Evolutionary conservation across 2,888 invertebrate genomes (phyloP).

Genomic region (Hyalella azteca): DNA sequence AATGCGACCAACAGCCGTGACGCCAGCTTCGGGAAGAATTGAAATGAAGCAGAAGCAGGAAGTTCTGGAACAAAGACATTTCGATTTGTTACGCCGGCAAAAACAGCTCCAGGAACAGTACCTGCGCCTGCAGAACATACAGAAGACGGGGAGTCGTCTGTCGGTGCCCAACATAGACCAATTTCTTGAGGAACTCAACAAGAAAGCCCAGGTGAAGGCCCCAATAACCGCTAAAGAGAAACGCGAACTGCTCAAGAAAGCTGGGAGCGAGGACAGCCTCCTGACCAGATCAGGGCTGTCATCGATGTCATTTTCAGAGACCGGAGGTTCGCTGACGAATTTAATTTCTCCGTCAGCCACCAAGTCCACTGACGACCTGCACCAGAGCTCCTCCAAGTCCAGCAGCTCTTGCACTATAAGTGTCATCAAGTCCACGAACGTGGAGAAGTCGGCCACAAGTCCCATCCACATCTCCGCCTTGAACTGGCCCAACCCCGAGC

Average conservation of each 20-base stretch:
- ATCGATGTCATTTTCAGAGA: slow-evolving; percentile 38
- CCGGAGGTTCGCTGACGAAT: slow-evolving; percentile 42
- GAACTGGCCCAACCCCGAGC: slow-evolving; percentile 20
- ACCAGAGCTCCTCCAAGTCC: not conserved
- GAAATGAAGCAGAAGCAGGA: slow-evolving; percentile 60
- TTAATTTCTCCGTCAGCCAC: slow-evolving; percentile 39
- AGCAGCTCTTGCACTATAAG: not conserved
- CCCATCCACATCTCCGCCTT: not conserved
- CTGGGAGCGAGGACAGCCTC: slow-evolving; percentile 56
- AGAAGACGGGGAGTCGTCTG: slow-evolving; percentile 62
- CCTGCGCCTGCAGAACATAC: slow-evolving; percentile 84
- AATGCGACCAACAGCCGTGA: not conserved
- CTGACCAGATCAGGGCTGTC: slow-evolving; percentile 45
- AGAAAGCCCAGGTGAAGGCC: not conserved
- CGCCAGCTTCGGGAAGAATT: not conserved
- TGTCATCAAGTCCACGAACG: slow-evolving; percentile 9
- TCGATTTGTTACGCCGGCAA: slow-evolving; percentile 85
- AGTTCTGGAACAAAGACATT: slow-evolving; percentile 80
- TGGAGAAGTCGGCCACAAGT: slow-evolving; percentile 1
- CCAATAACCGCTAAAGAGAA: not conserved
- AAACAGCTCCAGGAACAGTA: slow-evolving; percentile 89
- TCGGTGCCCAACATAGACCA: slow-evolving; percentile 46
- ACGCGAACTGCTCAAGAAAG: slow-evolving; percentile 50
- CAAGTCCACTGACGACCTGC: not conserved
- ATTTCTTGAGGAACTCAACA: slow-evolving; percentile 9